Conservation (phyloP, 2,797 vertebrate genomes). For the Uromys caudimaculatus region DNA sequence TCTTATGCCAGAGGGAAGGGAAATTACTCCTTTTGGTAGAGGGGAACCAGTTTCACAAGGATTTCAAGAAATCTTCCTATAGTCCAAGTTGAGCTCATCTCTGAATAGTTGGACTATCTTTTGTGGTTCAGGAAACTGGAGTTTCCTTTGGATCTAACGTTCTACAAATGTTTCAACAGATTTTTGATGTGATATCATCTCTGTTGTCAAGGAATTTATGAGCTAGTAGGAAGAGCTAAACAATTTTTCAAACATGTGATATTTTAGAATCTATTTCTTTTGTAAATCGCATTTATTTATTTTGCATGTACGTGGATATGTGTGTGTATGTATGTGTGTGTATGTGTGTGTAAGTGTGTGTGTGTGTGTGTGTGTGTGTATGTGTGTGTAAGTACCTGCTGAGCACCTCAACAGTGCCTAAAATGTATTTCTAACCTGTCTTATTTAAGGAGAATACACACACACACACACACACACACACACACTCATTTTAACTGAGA, state of each 20-base stretch:
- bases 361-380: too few relatives aligned
- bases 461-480: too few relatives aligned
- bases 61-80: not conserved
- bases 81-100: not conserved
- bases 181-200: not conserved
- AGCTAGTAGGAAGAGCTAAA: not conserved
- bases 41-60: not conserved
- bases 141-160: not conserved
- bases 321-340: not conserved
- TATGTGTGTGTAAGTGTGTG: too few relatives aligned
- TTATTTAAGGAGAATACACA: not conserved
- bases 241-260: not conserved
- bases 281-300: not conserved
- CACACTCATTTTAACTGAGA: not conserved
- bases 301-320: not conserved
- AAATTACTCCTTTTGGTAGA: not conserved
- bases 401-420: not conserved
- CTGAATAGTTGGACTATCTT: not conserved
- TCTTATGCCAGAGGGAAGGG: not conserved
- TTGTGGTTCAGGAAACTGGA: not conserved
- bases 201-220: not conserved
- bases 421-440: not conserved
- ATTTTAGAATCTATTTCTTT: not conserved
- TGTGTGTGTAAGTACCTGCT: too few relatives aligned
- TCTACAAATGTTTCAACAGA: not conserved